Evolutionary conservation across 2,888 invertebrate genomes (phyloP).

Genomic region (Hylaea fasciaria): DNA sequence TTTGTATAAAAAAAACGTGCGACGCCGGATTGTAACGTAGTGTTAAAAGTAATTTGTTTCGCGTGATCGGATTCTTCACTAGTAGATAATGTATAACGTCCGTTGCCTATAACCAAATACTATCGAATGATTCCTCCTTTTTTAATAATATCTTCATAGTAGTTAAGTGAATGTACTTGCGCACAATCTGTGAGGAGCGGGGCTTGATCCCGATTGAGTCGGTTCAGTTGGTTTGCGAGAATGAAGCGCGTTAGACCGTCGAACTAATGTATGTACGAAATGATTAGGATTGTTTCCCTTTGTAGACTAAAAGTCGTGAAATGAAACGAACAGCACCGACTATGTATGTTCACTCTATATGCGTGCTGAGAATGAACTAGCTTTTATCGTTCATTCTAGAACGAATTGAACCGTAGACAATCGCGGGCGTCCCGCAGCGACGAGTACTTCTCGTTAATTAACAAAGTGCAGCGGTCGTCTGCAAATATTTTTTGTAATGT

Average conservation of each 20-base stretch:
- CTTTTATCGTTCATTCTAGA: conserved; percentile 1
- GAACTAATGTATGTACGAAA: too few relatives aligned
- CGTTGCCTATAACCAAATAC: conserved; percentile 80
- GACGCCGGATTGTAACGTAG: conserved; percentile 46
- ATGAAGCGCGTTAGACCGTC: too few relatives aligned
- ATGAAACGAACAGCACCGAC: neutral
- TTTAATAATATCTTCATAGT: conserved; percentile 73
- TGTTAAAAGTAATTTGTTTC: conserved; percentile 52
- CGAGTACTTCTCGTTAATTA: conserved; percentile 25
- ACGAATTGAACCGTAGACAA: conserved; percentile 1
- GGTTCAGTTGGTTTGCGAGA: conserved; percentile 2
- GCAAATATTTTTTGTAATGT: conserved; percentile 80
- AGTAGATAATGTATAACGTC: conserved; percentile 63
- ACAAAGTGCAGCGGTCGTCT: conserved; percentile 66
- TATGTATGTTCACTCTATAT: neutral
- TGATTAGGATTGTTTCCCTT: too few relatives aligned
- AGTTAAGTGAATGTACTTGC: conserved; percentile 75
- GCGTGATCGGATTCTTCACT: conserved; percentile 58
- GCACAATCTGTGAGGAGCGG: conserved; percentile 60
- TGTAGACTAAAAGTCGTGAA: too few relatives aligned
- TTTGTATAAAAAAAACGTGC: conserved; percentile 37
- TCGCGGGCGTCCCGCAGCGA: conserved; percentile 29
- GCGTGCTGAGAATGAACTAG: neutral
- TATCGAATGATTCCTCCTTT: conserved; percentile 76
- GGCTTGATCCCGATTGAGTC: conserved; percentile 2